These are phyloP conservation scores for Cliona cf. orientalis DNA, from an alignment of 37 sponge, comb jelly and placozoan species.

Conservation along the genomic window DNA sequence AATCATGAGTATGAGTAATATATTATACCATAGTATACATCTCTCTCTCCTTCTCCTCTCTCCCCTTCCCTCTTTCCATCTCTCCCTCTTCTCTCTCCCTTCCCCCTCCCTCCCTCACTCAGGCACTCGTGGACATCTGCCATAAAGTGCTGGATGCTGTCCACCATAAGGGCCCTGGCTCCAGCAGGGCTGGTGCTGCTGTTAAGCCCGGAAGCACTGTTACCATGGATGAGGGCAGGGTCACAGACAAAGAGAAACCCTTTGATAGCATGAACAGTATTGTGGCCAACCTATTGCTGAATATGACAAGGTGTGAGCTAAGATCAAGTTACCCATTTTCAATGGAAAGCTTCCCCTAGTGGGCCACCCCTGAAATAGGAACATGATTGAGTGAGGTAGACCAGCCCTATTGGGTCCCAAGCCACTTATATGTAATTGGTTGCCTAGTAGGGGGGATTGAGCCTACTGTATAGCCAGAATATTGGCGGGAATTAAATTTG, in stretches of 20 bases:
- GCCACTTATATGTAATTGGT: too few relatives aligned
- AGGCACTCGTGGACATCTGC: constrained; percentile 88
- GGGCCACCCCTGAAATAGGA: too few relatives aligned
- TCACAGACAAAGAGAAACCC: constrained; percentile 56
- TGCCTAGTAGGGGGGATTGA: too few relatives aligned
- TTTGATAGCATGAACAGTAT: constrained; percentile 98
- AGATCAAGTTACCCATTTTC: too few relatives aligned
- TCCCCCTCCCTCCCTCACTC: not conserved
- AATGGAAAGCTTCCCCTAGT: too few relatives aligned
- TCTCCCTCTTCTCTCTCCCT: not conserved
- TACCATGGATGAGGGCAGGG: constrained; percentile 37
- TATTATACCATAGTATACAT: too few relatives aligned
- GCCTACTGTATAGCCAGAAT: too few relatives aligned
- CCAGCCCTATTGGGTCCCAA: too few relatives aligned
- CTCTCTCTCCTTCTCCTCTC: too few relatives aligned
- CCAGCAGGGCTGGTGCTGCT: constrained; percentile 14
- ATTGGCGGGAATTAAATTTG: too few relatives aligned
- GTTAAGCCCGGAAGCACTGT: constrained; percentile 30
- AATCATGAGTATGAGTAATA: too few relatives aligned
- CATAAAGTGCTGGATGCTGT: constrained; percentile 55
- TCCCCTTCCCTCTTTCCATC: not conserved
- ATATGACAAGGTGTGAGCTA: constrained; percentile 86
- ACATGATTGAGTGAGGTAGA: too few relatives aligned
- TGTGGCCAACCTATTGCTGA: constrained; percentile 94
- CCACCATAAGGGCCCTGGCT: not conserved